phyloP scores from a whole-genome alignment of 2,888 invertebrate species.

The Catonia carolina region DNA sequence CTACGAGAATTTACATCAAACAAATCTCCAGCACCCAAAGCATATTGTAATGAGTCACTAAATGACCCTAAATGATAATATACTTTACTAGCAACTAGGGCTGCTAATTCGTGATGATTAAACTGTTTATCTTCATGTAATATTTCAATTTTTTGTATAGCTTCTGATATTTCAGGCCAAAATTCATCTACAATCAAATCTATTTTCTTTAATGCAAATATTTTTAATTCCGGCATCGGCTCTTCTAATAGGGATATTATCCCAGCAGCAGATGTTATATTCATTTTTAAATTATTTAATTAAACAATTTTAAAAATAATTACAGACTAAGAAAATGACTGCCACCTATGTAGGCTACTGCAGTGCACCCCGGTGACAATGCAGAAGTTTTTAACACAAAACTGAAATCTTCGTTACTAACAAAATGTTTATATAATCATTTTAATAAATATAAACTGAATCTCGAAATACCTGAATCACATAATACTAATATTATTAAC shows the following conservation, averaged over 20 bases:
- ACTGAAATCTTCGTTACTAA: too few relatives aligned
- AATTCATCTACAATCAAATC: constrained; percentile 94
- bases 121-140: constrained; percentile 89
- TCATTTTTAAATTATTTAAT: background rate
- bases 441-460: too few relatives aligned
- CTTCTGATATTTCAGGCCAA: constrained; percentile 98
- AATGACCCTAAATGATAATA: constrained; percentile 97
- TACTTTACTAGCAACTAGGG: constrained; percentile 95
- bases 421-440: too few relatives aligned
- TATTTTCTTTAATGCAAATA: constrained; percentile 87
- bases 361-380: too few relatives aligned
- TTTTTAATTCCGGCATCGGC: constrained; percentile 85
- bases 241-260: constrained; percentile 94
- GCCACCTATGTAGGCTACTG: too few relatives aligned
- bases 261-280: constrained; percentile 54
- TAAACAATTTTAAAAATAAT: too few relatives aligned
- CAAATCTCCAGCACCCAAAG: constrained; percentile 87
- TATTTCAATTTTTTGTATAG: constrained; percentile 95
- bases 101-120: constrained; percentile 85
- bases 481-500: too few relatives aligned
- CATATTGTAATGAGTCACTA: constrained; percentile 94
- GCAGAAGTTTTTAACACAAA: too few relatives aligned
- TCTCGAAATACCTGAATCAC: too few relatives aligned
- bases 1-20: constrained; percentile 92
- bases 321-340: too few relatives aligned